Base-by-base conservation (phyloP, 2,888 invertebrate genomes). In the Scrobipalpa costella region DNA sequence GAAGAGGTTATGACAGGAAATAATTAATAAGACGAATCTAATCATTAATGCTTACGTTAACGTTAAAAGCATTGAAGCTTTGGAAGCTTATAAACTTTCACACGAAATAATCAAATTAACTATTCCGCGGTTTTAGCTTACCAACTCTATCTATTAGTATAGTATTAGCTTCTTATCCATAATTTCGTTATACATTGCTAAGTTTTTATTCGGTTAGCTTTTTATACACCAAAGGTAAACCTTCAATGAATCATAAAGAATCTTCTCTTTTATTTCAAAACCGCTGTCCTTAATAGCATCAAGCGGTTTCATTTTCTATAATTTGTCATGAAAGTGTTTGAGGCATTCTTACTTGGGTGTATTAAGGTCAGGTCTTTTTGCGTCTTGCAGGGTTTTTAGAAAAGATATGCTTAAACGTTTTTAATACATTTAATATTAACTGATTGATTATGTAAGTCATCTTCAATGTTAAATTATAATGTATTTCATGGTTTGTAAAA, bases 31-130 rank as follows among this genome's bases (percentile, higher is more conserved):
- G 3, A 49, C 0, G 1, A 11, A 49, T 19, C 1, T 7, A 21
- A 8, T 19, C 1, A 7, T 21, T 27, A 27, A 27, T 19, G 7
- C n/a, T 49, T 49, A 49, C 49, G 7, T 21, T 49, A 19, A 49
- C 17, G 19, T 21, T 49, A 49, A 49, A 17, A 19, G 1, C 49
- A 17, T 49, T 19, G 17, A 19, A 49, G 17, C 17, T 40, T 40
- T 6, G 40, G 13, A 40, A 36, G 8, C 38, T 38, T 33, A 40
- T 38, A 64, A 72, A 77, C 77, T 81, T 79, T 78, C 76, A 71
- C 74, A 69, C 66, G 70, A 77, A 76, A 71, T 74, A 72, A 73
- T 81, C 76, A 79, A 81, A 81, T 83, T 77, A 81, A 75, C 71
- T 72, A 71, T 27, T 27, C 5, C 27, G 2, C 2, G 2, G 27